Percentiles rank a stretch among this genome's conserved stretches.
phyloP scores from a whole-genome alignment of 2,113 vertebrate species.

The Picathartes gymnocephalus region DNA sequence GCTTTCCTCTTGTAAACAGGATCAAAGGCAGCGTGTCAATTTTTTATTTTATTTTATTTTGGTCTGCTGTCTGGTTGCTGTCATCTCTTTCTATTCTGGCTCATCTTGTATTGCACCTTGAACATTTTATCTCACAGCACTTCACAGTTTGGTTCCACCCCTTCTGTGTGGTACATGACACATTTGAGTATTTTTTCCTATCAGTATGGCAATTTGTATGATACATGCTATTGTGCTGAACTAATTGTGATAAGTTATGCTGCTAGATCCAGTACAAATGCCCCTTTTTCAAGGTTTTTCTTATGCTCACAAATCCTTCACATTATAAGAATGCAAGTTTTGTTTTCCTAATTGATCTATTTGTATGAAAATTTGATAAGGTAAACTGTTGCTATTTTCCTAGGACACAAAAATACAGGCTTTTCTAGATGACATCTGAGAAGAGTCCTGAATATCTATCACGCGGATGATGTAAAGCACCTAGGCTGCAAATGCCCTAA shows the following conservation, averaged over 20 bases:
- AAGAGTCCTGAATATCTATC: neutral
- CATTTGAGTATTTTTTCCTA: constrained; percentile 28
- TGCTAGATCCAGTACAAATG: constrained; percentile 37
- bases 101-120: constrained; percentile 27
- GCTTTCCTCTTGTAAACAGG: constrained; percentile 44
- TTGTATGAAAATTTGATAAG: constrained; percentile 26
- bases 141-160: constrained; percentile 60
- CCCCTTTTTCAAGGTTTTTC: neutral
- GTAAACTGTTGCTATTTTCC: neutral
- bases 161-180: constrained; percentile 54
- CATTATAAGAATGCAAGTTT: neutral
- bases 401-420: neutral
- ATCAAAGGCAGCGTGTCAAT: constrained; percentile 39
- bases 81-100: constrained; percentile 49
- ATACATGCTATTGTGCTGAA: constrained; percentile 14
- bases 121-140: constrained; percentile 45
- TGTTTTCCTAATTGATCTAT: constrained; percentile 25
- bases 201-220: constrained; percentile 28
- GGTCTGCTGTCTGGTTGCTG: constrained; percentile 54
- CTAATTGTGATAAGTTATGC: constrained; percentile 27
- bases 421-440: neutral
- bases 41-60: constrained; percentile 44
- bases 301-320: neutral
- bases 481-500: neutral
- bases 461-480: neutral